Evolutionary conservation across 2,797 vertebrate genomes (phyloP), one percentile per base, ranked within the genome.

Genomic region (Bufotes viridis): DNA sequence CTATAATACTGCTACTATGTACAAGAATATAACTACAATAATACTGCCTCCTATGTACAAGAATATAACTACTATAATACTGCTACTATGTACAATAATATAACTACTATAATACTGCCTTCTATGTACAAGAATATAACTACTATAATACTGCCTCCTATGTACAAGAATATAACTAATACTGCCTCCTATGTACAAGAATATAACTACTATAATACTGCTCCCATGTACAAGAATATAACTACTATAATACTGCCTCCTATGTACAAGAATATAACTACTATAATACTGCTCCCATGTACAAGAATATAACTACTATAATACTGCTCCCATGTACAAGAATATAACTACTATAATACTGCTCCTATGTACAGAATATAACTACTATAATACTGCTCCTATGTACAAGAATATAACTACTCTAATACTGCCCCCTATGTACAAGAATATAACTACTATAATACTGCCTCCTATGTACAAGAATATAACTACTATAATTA

Each of bases 151-250:
- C 65, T 29, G 12, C 65, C 67, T 42, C 29, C 72, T 75, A 49
- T 75, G 8, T 75, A 49, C 42, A 49, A 75, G 42, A 74, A 49
- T 74, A 74, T 74, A 74, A 74, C 34, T 69, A 69, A 29, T 69
- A 69, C 67, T 69, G 67, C 65, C 67, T 42, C 42, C 42, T 42
- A 42, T 42, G 42, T 67, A 26, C 11, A 67, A 26, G 42, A 75
- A 75, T 75, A 49, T 75, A 75, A 75, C 42, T 70, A 69, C 65
- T 69, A 69, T 69, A 69, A 29, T 69, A 69, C 67, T 69, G 67
- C 67, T 42, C 42, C 42, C 6, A 42, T 42, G 42, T 67, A 26
- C 11, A 67, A 26, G n/a, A 67, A 26, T n/a, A 67, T 24, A 67
- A 13, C 22, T 69, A 69, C 24, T 69, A 26, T 69, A 69, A 29